Evolutionary conservation across 2,113 vertebrate species (phyloP), one percentile per base, ranked within the genome.

Genomic region (Siniperca chuatsi): DNA sequence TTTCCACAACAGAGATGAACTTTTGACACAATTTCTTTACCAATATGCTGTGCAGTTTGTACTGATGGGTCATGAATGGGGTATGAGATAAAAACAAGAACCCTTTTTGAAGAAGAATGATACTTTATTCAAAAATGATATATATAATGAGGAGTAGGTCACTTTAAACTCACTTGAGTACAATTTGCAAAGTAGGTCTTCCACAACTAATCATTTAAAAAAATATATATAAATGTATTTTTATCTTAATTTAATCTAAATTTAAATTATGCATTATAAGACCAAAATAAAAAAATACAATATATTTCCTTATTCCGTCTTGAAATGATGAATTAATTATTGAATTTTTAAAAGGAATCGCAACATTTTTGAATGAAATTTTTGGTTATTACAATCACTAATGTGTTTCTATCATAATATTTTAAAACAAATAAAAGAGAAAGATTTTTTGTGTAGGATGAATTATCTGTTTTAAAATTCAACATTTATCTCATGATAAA

Each of bases 1-100:
- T 73, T 78, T 82, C 61, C 44, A 78, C n/a, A 81, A 42, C 57
- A 81, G 71, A 58, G 21, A 77, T 66, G 16, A 66, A 75, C 69
- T 74, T 82, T 74, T 60, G 75, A 68, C 44, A 40, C 42, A 1
- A 0, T 74, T 40, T 78, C 12, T 72, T 66, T 8, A 20, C 35
- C 37, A 83, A 25, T 35, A 29, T 50, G 40, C 18, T 42, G 35
- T 23, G 2, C 11, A 23, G 20, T 65, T 65, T 65, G 33, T 60
- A 50, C 37, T 33, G 40, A 33, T 18, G 8, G 61, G 21, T 10
- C 50, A 55, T 12, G 1, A 2, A 52, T 11, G 21, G 16, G 48
- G 7, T 23, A n/a, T 25, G 4, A 48, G 4, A 67, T 57, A 60
- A 75, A 82, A 75, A 60, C 71, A 75, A 60, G 21, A 82, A 21